Evolutionary conservation across 2,113 vertebrate genomes (phyloP).

Genomic region (Anhinga rufa): DNA sequence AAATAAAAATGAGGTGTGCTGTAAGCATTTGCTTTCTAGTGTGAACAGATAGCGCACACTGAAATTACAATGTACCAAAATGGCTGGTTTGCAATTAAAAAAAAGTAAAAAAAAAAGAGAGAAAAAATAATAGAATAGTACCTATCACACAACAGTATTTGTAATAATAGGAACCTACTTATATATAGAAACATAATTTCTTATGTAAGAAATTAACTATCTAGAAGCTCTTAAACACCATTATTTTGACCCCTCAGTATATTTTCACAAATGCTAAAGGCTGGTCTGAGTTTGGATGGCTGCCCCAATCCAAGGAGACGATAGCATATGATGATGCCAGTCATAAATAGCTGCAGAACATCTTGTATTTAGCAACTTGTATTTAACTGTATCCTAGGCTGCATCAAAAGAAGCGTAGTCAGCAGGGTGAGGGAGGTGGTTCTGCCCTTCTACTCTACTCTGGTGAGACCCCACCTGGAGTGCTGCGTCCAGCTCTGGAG

Average conservation of each 20-base stretch:
- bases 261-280: background rate
- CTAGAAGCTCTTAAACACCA: background rate
- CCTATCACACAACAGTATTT: background rate
- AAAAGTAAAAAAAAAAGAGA: background rate
- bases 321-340: background rate
- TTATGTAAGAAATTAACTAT: background rate
- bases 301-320: background rate
- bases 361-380: background rate
- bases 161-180: background rate
- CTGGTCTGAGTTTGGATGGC: background rate
- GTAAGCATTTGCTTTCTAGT: background rate
- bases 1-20: background rate
- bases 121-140: background rate
- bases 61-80: background rate
- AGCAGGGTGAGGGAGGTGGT: too few species aligned
- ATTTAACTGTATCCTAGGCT: too few species aligned
- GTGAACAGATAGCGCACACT: background rate
- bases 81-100: background rate
- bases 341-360: background rate
- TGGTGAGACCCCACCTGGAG: too few species aligned
- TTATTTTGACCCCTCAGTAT: background rate
- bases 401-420: too few species aligned
- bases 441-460: too few species aligned
- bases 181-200: background rate
- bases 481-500: too few species aligned